These are phyloP conservation scores for Cephus runcator DNA, from an alignment of 2,888 invertebrate genomes.

Conservation along the genomic window DNA sequence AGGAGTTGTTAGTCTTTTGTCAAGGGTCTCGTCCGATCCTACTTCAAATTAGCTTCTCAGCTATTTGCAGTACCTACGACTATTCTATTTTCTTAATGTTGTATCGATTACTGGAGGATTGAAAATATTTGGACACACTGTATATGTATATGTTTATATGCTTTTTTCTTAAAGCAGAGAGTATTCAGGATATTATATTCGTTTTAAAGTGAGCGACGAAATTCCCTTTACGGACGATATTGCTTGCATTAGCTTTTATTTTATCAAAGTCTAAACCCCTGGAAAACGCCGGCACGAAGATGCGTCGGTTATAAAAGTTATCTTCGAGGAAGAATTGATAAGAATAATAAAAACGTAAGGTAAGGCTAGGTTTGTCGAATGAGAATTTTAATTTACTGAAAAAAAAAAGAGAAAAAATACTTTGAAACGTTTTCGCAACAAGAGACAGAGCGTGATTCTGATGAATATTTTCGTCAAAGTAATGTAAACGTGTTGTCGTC, in stretches of 20 bases:
- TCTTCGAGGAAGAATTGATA: not conserved
- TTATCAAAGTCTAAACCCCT: not conserved
- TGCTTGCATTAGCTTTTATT: conserved; percentile 5
- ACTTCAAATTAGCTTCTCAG: not conserved
- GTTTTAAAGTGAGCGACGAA: not conserved
- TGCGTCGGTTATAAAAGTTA: conserved; percentile 7
- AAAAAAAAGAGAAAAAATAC: not conserved
- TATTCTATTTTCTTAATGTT: not conserved
- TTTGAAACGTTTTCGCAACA: not conserved
- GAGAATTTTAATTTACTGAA: not conserved
- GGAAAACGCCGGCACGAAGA: conserved; percentile 5
- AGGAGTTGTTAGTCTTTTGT: not conserved
- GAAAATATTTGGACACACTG: not conserved
- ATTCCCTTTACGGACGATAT: not conserved
- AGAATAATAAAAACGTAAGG: not conserved
- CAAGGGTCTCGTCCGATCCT: not conserved
- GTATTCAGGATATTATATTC: not conserved
- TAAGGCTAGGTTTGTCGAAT: not conserved
- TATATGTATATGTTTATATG: not conserved
- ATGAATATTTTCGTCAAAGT: no score
- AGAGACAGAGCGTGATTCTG: not conserved
- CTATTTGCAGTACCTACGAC: not conserved
- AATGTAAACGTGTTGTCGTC: no score
- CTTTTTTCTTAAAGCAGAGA: not conserved
- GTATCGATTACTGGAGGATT: no score